Conservation (phyloP, 2,888 invertebrate species). For the Cephus sareptanus region DNA sequence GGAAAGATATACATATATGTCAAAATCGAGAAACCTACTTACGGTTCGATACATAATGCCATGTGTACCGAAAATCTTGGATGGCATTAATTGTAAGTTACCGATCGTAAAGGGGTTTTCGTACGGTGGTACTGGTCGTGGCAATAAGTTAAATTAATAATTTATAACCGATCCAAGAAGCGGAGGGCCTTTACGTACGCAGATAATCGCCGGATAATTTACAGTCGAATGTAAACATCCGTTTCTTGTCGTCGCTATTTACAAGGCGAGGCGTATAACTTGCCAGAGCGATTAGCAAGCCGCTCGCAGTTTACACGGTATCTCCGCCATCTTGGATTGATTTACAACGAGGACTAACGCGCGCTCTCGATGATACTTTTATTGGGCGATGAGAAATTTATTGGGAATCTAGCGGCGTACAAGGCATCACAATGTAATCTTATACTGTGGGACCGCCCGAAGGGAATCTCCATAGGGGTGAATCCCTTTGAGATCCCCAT, state of each 20-base stretch:
- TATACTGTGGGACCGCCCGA: slow-evolving; percentile 17
- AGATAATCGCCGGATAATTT: slow-evolving; percentile 51
- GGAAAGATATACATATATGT: neutral
- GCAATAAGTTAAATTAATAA: slow-evolving; percentile 51
- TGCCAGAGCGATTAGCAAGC: slow-evolving; percentile 48
- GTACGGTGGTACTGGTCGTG: slow-evolving; percentile 16
- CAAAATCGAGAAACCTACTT: neutral
- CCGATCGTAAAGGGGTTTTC: neutral
- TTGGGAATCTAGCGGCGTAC: slow-evolving; percentile 42
- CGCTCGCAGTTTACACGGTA: slow-evolving; percentile 42
- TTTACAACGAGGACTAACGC: slow-evolving; percentile 50
- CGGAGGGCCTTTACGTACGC: slow-evolving; percentile 25
- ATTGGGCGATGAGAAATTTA: slow-evolving; percentile 53
- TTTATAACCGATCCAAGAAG: slow-evolving; percentile 43
- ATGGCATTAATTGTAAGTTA: neutral
- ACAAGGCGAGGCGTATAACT: slow-evolving; percentile 51
- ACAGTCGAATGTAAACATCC: slow-evolving; percentile 53
- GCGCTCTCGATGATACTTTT: slow-evolving; percentile 48
- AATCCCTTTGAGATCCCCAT: neutral
- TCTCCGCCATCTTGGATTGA: slow-evolving; percentile 57
- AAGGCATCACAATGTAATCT: slow-evolving; percentile 53
- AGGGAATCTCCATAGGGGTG: neutral
- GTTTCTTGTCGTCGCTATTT: slow-evolving; percentile 44
- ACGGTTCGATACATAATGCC: neutral
- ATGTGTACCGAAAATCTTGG: neutral